Evolutionary conservation across 2,113 vertebrate genomes (phyloP), one percentile per base, ranked within the genome.

Genomic region (Leptobrachium ailaonicum): DNA sequence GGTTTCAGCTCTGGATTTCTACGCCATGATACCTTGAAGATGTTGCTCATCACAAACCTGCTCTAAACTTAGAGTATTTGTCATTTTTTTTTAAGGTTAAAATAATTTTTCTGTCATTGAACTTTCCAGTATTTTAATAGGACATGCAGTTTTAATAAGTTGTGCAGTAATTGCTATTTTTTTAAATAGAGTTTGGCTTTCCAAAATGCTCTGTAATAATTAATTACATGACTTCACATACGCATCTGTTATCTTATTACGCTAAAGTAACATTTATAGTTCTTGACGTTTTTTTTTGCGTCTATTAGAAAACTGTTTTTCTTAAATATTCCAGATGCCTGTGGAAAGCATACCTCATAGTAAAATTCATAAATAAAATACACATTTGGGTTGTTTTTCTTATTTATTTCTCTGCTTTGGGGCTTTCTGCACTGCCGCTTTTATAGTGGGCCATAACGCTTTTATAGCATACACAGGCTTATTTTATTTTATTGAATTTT

Each of bases 251-350:
- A 4, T 50, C 44, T 50, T 47, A 20, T 71, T 45, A 42, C 45
- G 10, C 45, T 20, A 20, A 47, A 20, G 44, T n/a, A 50, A 20
- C 7, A 50, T 45, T 50, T 50, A 50, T 71, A 71, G 45, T 20
- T 47, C 44, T 71, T 71, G 43, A 71, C 45, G 32, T 71, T 71
- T 71, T 71, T 43, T 32, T 69, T 63, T 63, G 11, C 45, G 12
- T 69, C 45, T 71, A 50, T 71, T 71, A 71, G 44, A 71, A 50
- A 71, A 20, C 68, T 50, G 10, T 71, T 71, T 71, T 71, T 71
- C 44, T 50, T 47, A 53, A 53, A 32, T 71, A 20, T 4, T 71
- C 68, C 68, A 71, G 43, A 71, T 71, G 68, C 44, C 42, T n/a
- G 43, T 45, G 1, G 20, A 71, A 71, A 71, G 50, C 43, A 50